phyloP scores from a whole-genome alignment of 2,888 invertebrate genomes.

The Phoronis australis region DNA sequence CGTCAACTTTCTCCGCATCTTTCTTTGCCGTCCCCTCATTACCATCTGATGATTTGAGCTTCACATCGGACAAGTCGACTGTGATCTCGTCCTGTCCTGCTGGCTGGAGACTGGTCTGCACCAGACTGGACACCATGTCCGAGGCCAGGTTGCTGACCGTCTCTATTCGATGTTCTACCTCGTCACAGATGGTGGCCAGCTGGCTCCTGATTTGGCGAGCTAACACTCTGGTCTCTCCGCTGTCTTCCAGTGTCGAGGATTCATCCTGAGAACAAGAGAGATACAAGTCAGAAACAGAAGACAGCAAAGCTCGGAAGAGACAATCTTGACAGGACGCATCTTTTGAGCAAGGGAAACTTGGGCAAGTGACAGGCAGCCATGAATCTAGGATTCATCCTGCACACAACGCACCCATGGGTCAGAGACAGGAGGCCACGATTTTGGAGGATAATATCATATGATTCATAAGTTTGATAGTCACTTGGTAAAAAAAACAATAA shows the following conservation, averaged over 20 bases:
- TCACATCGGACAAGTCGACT: slow-evolving; percentile 1
- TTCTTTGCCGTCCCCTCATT: background rate
- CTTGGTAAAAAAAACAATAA: too few species aligned
- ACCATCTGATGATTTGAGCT: background rate
- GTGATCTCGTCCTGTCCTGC: background rate
- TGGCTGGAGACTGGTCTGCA: background rate
- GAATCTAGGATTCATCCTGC: too few species aligned
- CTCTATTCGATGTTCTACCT: slow-evolving; percentile 1
- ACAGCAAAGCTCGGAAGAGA: too few species aligned
- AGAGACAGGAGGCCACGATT: too few species aligned
- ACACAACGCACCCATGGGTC: too few species aligned
- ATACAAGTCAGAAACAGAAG: too few species aligned
- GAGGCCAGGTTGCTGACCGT: background rate
- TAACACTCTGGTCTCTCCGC: background rate
- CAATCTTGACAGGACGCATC: too few species aligned
- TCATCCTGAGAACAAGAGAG: too few species aligned
- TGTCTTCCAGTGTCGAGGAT: background rate
- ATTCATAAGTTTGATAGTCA: too few species aligned
- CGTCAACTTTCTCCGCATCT: background rate
- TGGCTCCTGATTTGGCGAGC: background rate
- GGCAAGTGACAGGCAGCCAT: too few species aligned
- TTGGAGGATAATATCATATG: too few species aligned
- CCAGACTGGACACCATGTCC: background rate
- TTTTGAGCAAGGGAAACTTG: too few species aligned
- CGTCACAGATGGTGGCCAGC: slow-evolving; percentile 3